Base-by-base conservation (phyloP, 2,888 invertebrate genomes). In the Cephus sareptanus region DNA sequence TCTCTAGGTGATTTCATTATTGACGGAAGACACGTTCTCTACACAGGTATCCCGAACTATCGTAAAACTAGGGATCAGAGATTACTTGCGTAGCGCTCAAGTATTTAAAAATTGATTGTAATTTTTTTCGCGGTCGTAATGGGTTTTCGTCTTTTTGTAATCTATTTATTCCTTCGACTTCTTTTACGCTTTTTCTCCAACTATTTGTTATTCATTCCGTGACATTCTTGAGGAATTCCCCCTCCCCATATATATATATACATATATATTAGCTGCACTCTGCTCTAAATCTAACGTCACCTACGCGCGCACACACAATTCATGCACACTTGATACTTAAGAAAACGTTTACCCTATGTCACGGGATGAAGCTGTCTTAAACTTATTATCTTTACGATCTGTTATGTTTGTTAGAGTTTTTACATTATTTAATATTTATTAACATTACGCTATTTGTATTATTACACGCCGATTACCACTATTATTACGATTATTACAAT, bases 391-490 rank as follows among this genome's bases (percentile, higher is more conserved):
- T 79, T 79, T 81, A 80, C 73, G 77, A 80, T 82, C 82, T 85
- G 83, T 85, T 86, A 82, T 82, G 85, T 88, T 86, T 85, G 82
- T 87, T 85, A 75, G 33, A 85, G 85, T 85, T 86, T 86, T 84
- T 86, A 86, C 85, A 82, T 79, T 78, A 82, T 84, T 84, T 85
- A 85, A 83, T 85, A 86, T 86, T 86, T 86, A 86, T 86, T 86
- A 70, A 12, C 13, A 70, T 70, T 70, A 70, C 11, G 81, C 83
- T 80, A 84, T 81, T 85, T 83, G 79, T 82, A 81, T 73, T 68
- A 80, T 81, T 83, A 81, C 76, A 77, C 81, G 40, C 76, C 74
- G 33, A 31, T 70, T 70, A 70, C 15, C 71, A 33, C 71, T 33
- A 70, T 33, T 30, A 82, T 81, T 82, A 75, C 76, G n/a, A 56